These are phyloP conservation scores for Peromyscus polionotus DNA, from an alignment of 2,113 vertebrate genomes.

Conservation along the genomic window DNA sequence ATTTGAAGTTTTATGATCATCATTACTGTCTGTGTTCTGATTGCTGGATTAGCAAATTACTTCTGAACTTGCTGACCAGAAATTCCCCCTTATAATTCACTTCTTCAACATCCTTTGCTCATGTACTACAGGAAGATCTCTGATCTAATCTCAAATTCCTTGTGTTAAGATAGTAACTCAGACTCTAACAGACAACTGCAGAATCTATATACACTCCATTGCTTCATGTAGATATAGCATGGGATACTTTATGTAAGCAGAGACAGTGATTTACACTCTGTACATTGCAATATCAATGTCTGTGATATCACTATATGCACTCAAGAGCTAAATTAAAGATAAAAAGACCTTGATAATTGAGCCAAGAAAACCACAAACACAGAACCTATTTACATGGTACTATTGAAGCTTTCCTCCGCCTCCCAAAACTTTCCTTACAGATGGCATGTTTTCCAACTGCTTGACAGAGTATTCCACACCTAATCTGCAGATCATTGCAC, in stretches of 20 bases:
- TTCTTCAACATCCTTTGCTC: background rate
- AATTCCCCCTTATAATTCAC: rapidly evolving
- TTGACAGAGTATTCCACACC: background rate
- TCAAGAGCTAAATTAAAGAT: background rate
- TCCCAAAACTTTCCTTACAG: background rate
- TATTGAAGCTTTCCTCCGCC: background rate
- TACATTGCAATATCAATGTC: background rate
- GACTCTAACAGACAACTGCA: background rate
- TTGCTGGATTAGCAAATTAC: background rate
- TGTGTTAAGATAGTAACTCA: background rate
- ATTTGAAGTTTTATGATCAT: background rate
- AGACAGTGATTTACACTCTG: background rate
- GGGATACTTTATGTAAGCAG: background rate
- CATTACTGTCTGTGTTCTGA: background rate
- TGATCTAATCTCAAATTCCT: background rate
- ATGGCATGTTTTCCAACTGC: background rate
- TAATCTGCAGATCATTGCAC: background rate
- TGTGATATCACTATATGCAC: background rate
- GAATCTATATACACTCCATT: background rate
- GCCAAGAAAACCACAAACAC: background rate
- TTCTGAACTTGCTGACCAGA: background rate
- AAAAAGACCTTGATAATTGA: background rate
- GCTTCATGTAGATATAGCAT: background rate
- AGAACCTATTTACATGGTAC: background rate
- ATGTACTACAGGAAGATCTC: background rate